phyloP scores from a whole-genome alignment of 2,113 vertebrate genomes.

The Mormyrus lacerda region DNA sequence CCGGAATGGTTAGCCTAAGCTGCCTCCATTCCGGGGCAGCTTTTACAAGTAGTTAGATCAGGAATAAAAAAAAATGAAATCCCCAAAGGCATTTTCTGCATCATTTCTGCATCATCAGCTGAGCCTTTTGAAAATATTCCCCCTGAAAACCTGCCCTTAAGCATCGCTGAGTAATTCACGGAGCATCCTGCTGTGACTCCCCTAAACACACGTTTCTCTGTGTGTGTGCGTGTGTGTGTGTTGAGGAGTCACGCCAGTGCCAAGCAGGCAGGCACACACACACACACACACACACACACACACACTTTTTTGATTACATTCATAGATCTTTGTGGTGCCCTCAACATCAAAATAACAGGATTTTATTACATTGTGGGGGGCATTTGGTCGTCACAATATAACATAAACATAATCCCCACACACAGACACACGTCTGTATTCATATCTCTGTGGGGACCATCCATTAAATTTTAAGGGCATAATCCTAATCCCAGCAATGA shows the following conservation, averaged over 20 bases:
- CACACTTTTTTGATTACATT: background rate
- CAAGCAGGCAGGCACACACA: background rate
- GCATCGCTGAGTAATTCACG: constrained; percentile 12
- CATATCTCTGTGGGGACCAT: too few relatives aligned
- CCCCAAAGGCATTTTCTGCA: background rate
- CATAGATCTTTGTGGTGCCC: background rate
- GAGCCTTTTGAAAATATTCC: background rate
- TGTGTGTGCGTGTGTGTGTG: background rate
- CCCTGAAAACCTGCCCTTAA: constrained; percentile 12
- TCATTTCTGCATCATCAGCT: constrained; percentile 10
- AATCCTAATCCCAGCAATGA: too few relatives aligned
- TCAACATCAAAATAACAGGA: background rate
- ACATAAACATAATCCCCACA: too few relatives aligned
- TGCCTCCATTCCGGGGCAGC: background rate
- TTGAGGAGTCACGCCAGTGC: background rate
- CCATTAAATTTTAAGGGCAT: too few relatives aligned
- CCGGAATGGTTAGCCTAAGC: background rate
- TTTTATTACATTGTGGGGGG: background rate
- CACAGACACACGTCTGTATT: too few relatives aligned
- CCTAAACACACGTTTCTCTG: background rate
- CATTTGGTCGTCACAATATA: too few relatives aligned
- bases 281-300: background rate
- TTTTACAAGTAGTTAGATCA: constrained; percentile 1
- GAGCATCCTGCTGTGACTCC: constrained; percentile 5
- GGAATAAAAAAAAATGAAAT: background rate